Conservation (phyloP, 2,797 vertebrate genomes). For the Polyboroides typus region DNA sequence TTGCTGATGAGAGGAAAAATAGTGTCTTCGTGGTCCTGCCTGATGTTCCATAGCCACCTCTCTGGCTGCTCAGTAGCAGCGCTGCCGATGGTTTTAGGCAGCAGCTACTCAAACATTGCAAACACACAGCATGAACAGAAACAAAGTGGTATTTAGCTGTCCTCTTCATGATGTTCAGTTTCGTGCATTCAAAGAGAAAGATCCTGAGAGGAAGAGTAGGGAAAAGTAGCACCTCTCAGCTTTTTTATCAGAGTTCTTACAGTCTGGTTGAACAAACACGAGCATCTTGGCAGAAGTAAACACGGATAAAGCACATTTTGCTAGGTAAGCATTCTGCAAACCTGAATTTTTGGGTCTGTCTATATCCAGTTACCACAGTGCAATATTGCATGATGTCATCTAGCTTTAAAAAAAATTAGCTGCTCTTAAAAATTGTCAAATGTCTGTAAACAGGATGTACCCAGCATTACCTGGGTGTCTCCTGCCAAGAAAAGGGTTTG, state of each 20-base stretch:
- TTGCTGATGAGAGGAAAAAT: neutral
- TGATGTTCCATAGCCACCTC: neutral
- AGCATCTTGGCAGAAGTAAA: neutral
- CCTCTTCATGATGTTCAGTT: neutral
- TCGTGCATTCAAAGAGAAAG: neutral
- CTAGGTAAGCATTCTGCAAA: neutral
- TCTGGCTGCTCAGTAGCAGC: neutral
- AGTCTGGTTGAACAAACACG: neutral
- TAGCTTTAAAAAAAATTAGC: neutral
- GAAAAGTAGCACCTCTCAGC: neutral
- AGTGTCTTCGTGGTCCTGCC: neutral
- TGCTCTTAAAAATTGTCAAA: neutral
- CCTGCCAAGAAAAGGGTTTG: neutral
- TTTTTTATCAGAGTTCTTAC: neutral
- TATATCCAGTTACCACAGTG: neutral
- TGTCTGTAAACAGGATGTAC: neutral
- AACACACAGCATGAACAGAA: neutral
- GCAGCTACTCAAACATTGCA: neutral
- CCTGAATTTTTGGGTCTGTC: neutral
- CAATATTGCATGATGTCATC: neutral
- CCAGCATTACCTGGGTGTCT: neutral
- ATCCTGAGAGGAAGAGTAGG: neutral
- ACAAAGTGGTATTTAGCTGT: neutral
- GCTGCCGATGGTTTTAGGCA: neutral
- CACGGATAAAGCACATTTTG: neutral